Conservation (phyloP, 2,797 vertebrate genomes). For the Syngnathus rostellatus region DNA sequence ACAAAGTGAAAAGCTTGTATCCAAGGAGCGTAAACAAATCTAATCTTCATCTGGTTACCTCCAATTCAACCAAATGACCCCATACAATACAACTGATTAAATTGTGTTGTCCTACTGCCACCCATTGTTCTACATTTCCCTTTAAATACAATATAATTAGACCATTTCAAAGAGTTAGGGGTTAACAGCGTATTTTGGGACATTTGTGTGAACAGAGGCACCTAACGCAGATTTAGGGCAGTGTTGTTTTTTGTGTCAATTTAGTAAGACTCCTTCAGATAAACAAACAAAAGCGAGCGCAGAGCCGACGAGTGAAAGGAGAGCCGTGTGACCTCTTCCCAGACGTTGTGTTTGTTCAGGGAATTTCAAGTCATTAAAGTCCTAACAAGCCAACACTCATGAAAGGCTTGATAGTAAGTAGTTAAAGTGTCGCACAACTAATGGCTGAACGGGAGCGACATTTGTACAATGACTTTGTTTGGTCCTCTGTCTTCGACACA, state of each 20-base stretch:
- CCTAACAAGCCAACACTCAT: conserved; percentile 44
- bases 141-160: conserved; percentile 6
- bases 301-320: conserved; percentile 39
- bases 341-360: conserved; percentile 45
- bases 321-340: conserved; percentile 37
- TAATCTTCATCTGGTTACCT: background rate
- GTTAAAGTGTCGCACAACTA: conserved; percentile 45
- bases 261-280: conserved; percentile 35
- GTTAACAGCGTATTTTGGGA: conserved; percentile 5
- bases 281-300: conserved; percentile 49
- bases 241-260: conserved; percentile 35
- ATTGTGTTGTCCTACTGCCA: background rate
- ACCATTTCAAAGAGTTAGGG: background rate
- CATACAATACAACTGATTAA: background rate
- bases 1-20: conserved; percentile 16
- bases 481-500: conserved; percentile 25
- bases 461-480: conserved; percentile 44
- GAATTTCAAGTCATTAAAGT: conserved; percentile 53
- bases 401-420: conserved; percentile 28
- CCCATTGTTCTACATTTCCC: background rate
- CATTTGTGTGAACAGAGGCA: conserved; percentile 19
- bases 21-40: conserved; percentile 5
- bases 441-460: conserved; percentile 29
- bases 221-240: conserved; percentile 20
- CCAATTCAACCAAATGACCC: conserved; percentile 3